phyloP scores from a whole-genome alignment of 2,113 vertebrate genomes.

The Phylloscopus whistleri region DNA sequence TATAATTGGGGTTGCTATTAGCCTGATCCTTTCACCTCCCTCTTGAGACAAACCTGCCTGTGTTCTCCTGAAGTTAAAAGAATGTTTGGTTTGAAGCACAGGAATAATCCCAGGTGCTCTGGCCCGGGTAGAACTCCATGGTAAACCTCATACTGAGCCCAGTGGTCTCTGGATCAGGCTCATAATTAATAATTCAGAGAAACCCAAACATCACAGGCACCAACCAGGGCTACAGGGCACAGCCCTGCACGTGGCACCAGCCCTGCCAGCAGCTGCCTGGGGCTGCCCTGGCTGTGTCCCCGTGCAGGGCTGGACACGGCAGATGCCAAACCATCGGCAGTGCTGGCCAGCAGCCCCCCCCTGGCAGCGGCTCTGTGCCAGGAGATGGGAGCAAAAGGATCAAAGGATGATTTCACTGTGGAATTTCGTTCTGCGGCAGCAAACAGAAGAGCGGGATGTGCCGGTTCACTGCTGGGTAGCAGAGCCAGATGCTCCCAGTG shows the following conservation, averaged over 20 bases:
- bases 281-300: neutral
- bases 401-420: neutral
- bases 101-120: neutral
- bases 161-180: neutral
- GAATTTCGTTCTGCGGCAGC: neutral
- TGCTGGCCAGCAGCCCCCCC: neutral
- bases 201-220: no score
- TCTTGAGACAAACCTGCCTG: neutral
- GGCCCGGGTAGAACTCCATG: neutral
- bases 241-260: fast-evolving
- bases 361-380: neutral
- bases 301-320: neutral
- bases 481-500: neutral
- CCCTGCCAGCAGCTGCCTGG: neutral
- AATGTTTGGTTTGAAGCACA: neutral
- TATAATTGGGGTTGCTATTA: fast-evolving
- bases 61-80: neutral
- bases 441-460: fast-evolving
- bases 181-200: no score
- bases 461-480: fast-evolving
- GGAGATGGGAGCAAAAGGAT: neutral
- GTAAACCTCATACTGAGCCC: neutral
- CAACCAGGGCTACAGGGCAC: no score
- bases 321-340: neutral
- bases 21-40: neutral